Base-by-base conservation (phyloP, 1,140 invertebrate genomes). In the Laodelphax striatellus region DNA sequence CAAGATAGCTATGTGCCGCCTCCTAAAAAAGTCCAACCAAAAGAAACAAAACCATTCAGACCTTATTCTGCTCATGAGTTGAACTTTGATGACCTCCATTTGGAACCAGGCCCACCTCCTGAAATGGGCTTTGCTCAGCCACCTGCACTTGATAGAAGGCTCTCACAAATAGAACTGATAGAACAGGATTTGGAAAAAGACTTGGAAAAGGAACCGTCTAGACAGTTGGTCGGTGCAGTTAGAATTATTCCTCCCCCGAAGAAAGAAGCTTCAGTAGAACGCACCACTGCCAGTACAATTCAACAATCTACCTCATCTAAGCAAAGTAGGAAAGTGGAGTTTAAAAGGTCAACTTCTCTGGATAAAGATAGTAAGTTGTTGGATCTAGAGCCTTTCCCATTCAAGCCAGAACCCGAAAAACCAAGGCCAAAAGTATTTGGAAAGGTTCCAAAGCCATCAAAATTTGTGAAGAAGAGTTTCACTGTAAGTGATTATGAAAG, bases 401-500 rank as follows among this genome's bases (percentile, higher is more conserved):
- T 73, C 64, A 67, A 68, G 65, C 68, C 76, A 1, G 74, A 75
- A 17, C 69, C 71, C 9, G 66, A 67, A 42, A 69, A 69, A 67
- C 68, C 70, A 1, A 72, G 65, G 69, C 70, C 65, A 19, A 65
- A 38, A 61, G 70, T 64, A 53, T 67, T 64, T 62, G 66, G 42
- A 52, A 77, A 79, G 13, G 76, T 81, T 1, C 77, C 81, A 0
- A 73, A 77, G 17, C 82, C 83, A 9, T 76, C 76, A 0, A 85
- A 84, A 65, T 83, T 85, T 66, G 71, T 79, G 0, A 82, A 80
- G 65, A 78, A 79, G 19, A 75, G 75, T 42, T 75, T 80, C 61
- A 70, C 73, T 2, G 83, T 85, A 63, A 86, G 84, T 63, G 85
- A 87, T 63, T 87, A 87, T 65, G 84, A 87, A 69, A 86, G 83